Conservation (phyloP, 2,888 invertebrate genomes). For the Acheta domesticus region DNA sequence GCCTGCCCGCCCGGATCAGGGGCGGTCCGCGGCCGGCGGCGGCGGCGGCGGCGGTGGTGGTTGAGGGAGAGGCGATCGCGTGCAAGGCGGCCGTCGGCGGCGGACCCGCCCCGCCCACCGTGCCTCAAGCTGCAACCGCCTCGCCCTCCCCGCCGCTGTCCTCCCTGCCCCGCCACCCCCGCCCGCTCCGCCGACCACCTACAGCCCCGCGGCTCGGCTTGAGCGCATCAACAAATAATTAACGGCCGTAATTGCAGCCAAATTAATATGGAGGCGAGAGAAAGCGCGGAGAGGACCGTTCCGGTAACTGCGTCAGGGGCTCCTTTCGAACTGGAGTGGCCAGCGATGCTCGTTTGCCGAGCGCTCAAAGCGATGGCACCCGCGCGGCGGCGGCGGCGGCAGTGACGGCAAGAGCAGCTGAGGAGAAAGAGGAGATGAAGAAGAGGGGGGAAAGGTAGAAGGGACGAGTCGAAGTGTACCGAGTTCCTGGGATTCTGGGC, state of each 20-base stretch:
- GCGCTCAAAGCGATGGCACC: too few species aligned
- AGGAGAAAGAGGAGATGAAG: too few species aligned
- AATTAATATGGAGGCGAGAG: constrained; percentile 27
- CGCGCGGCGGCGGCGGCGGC: too few species aligned
- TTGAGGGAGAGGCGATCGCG: background rate
- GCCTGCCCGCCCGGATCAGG: background rate
- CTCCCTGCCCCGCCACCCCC: constrained; percentile 22
- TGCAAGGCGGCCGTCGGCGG: background rate
- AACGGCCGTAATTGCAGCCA: constrained; percentile 21
- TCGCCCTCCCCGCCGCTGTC: constrained; percentile 21
- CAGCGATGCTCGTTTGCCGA: too few species aligned
- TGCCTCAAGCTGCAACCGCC: background rate
- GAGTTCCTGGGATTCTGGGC: too few species aligned
- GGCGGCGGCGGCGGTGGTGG: background rate
- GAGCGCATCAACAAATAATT: background rate
- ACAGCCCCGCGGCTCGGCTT: constrained; percentile 24
- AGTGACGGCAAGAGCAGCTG: too few species aligned
- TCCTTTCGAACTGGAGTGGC: too few species aligned
- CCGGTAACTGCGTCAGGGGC: background rate
- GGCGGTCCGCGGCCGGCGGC: background rate
- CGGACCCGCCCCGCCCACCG: background rate
- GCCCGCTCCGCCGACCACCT: constrained; percentile 9
- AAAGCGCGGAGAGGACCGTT: background rate
- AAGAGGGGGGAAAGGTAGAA: too few species aligned
- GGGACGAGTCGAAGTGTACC: too few species aligned